Evolutionary conservation across 2,888 invertebrate species (phyloP).

Genomic region (Neoaliturus tenellus): DNA sequence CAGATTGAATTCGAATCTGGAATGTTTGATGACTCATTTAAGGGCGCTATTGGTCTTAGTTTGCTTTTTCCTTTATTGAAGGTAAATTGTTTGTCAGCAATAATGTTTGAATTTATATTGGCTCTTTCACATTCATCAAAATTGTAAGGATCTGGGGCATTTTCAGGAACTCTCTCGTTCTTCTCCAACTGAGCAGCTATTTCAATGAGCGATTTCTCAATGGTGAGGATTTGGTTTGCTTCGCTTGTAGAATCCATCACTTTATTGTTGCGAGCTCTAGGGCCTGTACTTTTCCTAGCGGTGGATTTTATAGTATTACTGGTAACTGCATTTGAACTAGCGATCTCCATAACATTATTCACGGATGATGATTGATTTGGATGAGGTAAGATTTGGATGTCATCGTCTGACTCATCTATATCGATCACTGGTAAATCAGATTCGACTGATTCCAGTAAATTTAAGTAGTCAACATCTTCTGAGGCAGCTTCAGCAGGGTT

Average conservation of each 20-base stretch:
- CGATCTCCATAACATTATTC: not conserved
- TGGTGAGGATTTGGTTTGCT: not conserved
- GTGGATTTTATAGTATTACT: not conserved
- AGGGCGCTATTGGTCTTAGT: not conserved
- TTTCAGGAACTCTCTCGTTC: not conserved
- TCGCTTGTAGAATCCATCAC: not conserved
- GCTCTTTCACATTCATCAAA: not conserved
- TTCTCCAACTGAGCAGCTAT: not conserved
- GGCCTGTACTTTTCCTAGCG: not conserved
- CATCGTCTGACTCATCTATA: not conserved
- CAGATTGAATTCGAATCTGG: not conserved
- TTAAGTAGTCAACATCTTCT: not conserved
- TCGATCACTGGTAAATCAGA: not conserved
- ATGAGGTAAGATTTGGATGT: not conserved
- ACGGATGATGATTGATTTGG: not conserved
- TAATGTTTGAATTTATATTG: not conserved
- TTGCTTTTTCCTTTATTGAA: not conserved
- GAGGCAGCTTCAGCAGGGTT: not conserved
- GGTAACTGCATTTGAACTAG: not conserved
- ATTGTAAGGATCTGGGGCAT: not conserved
- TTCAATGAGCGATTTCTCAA: not conserved
- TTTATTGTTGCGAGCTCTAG: not conserved
- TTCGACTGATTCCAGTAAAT: not conserved
- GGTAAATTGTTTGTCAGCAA: not conserved
- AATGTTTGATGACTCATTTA: not conserved